Evolutionary conservation across 1,140 invertebrate species (phyloP).

Genomic region (Heliconius congener): DNA sequence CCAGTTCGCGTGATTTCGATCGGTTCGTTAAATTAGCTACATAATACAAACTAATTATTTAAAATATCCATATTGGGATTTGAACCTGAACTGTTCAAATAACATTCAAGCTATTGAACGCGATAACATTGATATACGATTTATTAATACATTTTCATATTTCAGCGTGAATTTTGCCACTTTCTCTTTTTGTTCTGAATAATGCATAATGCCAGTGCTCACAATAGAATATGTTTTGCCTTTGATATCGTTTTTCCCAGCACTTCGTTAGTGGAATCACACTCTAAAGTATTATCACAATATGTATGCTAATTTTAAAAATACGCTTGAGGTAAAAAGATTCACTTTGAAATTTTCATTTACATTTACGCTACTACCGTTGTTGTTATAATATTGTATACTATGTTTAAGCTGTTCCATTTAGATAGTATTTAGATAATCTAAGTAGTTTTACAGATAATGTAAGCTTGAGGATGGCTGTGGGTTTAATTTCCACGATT

Average conservation of each 20-base stretch:
- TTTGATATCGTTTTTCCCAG: constrained; percentile 13
- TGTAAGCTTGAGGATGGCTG: too few relatives aligned
- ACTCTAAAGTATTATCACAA: constrained; percentile 24
- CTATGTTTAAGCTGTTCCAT: background rate
- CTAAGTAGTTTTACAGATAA: too few relatives aligned
- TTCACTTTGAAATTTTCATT: constrained; percentile 13
- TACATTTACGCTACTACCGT: constrained; percentile 5
- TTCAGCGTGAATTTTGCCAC: background rate
- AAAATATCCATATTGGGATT: too few relatives aligned
- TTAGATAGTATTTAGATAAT: background rate
- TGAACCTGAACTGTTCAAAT: too few relatives aligned
- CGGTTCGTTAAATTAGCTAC: too few relatives aligned
- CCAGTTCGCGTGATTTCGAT: too few relatives aligned
- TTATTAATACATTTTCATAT: background rate
- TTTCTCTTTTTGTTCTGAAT: background rate
- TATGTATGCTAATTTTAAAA: constrained; percentile 25
- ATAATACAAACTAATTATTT: too few relatives aligned
- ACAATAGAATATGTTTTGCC: background rate
- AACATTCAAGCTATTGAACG: too few relatives aligned
- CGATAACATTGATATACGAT: too few relatives aligned
- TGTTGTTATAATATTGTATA: background rate
- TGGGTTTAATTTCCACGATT: too few relatives aligned
- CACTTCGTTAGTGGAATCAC: constrained; percentile 16
- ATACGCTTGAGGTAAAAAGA: constrained; percentile 15
- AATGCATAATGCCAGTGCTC: constrained; percentile 3